Conservation (phyloP, 2,797 vertebrate genomes). For the Crocidura indochinensis region DNA sequence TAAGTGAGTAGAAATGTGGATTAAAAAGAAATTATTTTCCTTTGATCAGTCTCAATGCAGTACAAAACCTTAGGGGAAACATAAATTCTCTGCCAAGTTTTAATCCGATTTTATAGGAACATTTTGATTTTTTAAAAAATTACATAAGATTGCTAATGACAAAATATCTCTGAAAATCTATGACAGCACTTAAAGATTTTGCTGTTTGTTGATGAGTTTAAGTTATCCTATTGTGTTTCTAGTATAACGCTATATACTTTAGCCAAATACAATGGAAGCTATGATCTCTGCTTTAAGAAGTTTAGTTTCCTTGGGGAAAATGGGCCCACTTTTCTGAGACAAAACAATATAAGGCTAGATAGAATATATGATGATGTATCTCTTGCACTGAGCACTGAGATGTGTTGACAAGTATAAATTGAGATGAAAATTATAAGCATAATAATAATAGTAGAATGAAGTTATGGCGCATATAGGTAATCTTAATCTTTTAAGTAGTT, state of each 20-base stretch:
- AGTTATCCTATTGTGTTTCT: slow-evolving; percentile 44
- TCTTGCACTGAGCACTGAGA: not conserved
- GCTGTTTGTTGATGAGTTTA: not conserved
- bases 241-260: slow-evolving; percentile 18
- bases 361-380: not conserved
- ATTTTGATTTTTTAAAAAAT: slow-evolving; percentile 44
- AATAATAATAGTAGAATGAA: not conserved
- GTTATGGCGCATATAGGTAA: not conserved
- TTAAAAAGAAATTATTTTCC: slow-evolving; percentile 37
- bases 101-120: not conserved
- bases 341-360: not conserved
- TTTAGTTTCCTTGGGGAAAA: slow-evolving; percentile 23
- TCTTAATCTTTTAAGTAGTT: not conserved
- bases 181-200: not conserved
- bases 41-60: not conserved
- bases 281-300: slow-evolving; percentile 37
- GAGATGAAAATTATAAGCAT: not conserved
- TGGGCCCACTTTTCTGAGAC: not conserved
- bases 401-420: not conserved
- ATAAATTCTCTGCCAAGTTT: slow-evolving; percentile 12
- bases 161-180: not conserved
- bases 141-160: not conserved
- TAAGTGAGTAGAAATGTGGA: slow-evolving; percentile 26
- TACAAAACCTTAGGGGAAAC: not conserved
- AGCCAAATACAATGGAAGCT: not conserved